phyloP scores from a whole-genome alignment of 1,140 invertebrate genomes.

The Eriosoma lanigerum region DNA sequence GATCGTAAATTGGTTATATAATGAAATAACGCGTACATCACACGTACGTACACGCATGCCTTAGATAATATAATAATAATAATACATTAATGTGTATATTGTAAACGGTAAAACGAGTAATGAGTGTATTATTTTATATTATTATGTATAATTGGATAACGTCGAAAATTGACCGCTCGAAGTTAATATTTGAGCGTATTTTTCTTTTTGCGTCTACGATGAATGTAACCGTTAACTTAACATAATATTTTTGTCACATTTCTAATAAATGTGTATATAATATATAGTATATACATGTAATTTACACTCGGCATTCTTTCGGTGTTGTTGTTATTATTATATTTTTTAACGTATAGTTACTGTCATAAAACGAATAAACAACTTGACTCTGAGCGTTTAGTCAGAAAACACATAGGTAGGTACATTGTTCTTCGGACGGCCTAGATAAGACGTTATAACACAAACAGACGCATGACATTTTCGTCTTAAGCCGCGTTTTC shows the following conservation, averaged over 20 bases:
- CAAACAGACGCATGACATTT: background rate
- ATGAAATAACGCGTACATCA: constrained; percentile 12
- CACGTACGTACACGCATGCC: background rate
- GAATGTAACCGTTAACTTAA: background rate
- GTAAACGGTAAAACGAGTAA: no score
- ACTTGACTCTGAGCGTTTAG: background rate
- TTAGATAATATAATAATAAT: background rate
- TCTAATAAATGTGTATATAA: no score
- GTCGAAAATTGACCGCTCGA: background rate
- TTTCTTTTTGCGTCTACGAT: background rate
- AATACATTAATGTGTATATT: background rate
- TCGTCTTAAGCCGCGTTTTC: background rate
- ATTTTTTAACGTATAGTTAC: background rate
- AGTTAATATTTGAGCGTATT: constrained; percentile 22
- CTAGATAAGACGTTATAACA: constrained; percentile 10
- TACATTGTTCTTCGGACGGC: constrained; percentile 14
- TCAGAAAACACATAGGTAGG: background rate
- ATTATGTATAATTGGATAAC: no score
- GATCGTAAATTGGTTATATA: constrained; percentile 14
- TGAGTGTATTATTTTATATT: no score
- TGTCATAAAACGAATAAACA: constrained; percentile 21
- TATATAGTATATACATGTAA: no score
- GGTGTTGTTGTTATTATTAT: background rate
- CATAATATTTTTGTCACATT: constrained; percentile 2
- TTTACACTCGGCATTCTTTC: background rate